These are phyloP conservation scores for Deilephila porcellus DNA, from an alignment of 2,888 invertebrate species.

Conservation along the genomic window DNA sequence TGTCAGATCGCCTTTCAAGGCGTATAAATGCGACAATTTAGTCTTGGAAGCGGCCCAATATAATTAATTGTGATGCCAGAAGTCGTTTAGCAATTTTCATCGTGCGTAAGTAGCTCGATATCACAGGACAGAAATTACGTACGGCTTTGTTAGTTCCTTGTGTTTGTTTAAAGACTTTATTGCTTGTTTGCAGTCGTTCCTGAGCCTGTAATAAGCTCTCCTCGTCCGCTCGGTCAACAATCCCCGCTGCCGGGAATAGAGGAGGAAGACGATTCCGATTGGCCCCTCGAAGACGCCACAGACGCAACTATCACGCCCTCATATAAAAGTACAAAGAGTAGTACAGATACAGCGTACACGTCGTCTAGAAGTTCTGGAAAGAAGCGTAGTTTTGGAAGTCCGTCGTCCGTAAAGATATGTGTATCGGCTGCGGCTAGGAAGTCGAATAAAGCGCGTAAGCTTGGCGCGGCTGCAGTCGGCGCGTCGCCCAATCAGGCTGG, in stretches of 20 bases:
- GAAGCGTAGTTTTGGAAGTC: conserved; percentile 80
- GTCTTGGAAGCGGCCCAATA: conserved; percentile 46
- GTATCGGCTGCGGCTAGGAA: conserved; percentile 83
- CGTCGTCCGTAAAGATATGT: conserved; percentile 86
- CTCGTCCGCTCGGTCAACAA: conserved; percentile 87
- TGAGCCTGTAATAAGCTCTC: conserved; percentile 81
- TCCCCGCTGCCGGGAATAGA: conserved; percentile 92
- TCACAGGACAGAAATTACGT: conserved; percentile 32
- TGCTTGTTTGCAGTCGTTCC: conserved; percentile 82
- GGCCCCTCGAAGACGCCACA: conserved; percentile 81
- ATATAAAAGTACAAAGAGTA: conserved; percentile 81
- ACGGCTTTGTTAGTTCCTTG: conserved; percentile 31
- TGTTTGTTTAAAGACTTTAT: conserved; percentile 59
- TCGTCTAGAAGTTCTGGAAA: conserved; percentile 81
- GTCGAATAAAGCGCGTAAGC: conserved; percentile 81
- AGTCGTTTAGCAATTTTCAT: conserved; percentile 56
- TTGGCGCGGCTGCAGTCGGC: conserved; percentile 72
- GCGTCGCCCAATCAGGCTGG: conserved; percentile 61
- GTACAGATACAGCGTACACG: conserved; percentile 79
- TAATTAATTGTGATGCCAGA: conserved; percentile 47
- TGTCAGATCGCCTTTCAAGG: conserved; percentile 27
- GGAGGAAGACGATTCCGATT: conserved; percentile 91
- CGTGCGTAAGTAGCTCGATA: conserved; percentile 41
- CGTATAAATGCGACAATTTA: conserved; percentile 45
- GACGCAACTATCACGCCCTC: conserved; percentile 80